Evolutionary conservation across 2,888 invertebrate species (phyloP).

Genomic region (Ariolimax columbianus): DNA sequence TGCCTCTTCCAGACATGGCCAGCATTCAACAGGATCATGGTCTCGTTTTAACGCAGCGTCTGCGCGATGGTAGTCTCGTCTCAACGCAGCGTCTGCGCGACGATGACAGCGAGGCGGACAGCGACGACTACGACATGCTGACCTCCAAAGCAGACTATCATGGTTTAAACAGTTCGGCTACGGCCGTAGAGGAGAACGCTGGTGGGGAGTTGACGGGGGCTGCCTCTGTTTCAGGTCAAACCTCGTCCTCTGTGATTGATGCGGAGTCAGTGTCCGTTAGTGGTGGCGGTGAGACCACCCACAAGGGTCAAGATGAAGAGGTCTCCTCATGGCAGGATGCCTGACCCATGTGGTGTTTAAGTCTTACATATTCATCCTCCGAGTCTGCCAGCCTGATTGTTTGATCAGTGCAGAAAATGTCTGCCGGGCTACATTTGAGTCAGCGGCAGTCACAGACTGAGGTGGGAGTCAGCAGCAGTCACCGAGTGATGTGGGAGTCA

Average conservation of each 20-base stretch:
- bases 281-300: neutral
- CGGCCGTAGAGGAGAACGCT: constrained; percentile 14
- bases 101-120: constrained; percentile 39
- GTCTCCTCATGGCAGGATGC: no score
- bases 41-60: no score
- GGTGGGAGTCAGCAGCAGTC: no score
- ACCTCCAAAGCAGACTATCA: constrained; percentile 27
- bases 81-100: no score
- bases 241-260: neutral
- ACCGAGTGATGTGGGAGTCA: no score
- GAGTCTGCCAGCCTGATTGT: no score
- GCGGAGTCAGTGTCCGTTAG: neutral
- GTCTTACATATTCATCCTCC: no score
- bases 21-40: neutral
- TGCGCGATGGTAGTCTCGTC: no score
- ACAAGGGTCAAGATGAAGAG: neutral
- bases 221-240: neutral
- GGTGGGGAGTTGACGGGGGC: neutral
- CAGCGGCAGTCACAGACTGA: no score
- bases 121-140: constrained; percentile 36
- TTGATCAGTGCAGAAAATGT: no score
- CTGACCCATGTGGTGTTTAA: no score
- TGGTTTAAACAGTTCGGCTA: neutral
- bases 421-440: no score
- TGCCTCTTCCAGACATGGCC: constrained; percentile 36